A percentile compares a stretch with the other conserved stretches of the same genome.
phyloP scores from a whole-genome alignment of 2,888 invertebrate species.

The Rhagophthalmus giganteus region DNA sequence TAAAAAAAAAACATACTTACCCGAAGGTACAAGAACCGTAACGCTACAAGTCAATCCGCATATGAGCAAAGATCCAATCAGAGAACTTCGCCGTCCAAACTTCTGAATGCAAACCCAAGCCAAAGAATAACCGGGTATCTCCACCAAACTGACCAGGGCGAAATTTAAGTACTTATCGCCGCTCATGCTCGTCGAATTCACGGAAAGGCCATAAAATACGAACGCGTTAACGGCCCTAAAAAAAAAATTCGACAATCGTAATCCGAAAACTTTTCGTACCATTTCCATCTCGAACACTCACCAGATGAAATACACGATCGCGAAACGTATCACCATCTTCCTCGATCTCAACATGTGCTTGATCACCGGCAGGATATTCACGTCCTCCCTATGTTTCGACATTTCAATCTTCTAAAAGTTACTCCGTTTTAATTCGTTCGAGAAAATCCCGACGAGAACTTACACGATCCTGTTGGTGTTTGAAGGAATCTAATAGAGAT shows the following conservation, averaged over 20 bases:
- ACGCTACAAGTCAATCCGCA: conserved; percentile 60
- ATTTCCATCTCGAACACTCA: too few species aligned
- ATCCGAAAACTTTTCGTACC: neutral
- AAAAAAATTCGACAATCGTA: neutral
- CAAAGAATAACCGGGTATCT: conserved; percentile 63
- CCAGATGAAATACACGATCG: conserved; percentile 59
- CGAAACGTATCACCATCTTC: conserved; percentile 55
- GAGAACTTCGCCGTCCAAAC: conserved; percentile 58
- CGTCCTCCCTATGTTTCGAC: conserved; percentile 32
- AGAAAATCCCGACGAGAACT: too few species aligned
- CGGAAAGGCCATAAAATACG: conserved; percentile 69
- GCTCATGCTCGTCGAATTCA: conserved; percentile 67
- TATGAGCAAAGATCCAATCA: conserved; percentile 59
- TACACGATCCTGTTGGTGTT: conserved; percentile 32
- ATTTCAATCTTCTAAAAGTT: conserved; percentile 24
- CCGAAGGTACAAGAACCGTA: conserved; percentile 59
- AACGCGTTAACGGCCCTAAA: conserved; percentile 66
- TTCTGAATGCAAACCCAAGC: conserved; percentile 59
- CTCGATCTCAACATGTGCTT: conserved; percentile 56
- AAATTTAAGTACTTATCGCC: conserved; percentile 72
- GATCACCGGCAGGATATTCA: conserved; percentile 53
- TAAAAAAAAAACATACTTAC: conserved; percentile 41
- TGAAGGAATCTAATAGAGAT: conserved; percentile 54
- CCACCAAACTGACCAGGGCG: conserved; percentile 62
- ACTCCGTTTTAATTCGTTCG: too few species aligned